These are phyloP conservation scores for Camponotus floridanus DNA, from an alignment of 1,140 invertebrate genomes.

Conservation along the genomic window DNA sequence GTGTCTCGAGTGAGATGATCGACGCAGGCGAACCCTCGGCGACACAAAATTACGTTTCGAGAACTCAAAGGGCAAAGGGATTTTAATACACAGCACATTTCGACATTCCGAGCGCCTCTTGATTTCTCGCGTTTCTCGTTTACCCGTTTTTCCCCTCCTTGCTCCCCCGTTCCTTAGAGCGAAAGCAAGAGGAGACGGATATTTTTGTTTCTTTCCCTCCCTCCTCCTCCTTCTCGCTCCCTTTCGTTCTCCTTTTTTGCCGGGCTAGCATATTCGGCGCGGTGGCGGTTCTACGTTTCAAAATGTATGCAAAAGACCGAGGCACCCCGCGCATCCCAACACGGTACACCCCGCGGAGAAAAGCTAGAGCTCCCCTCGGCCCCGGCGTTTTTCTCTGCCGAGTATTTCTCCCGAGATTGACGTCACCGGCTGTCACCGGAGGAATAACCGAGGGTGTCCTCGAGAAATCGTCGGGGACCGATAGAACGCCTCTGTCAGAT, in stretches of 20 bases:
- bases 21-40: background rate
- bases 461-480: constrained; percentile 22
- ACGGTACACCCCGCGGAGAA: constrained; percentile 80
- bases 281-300: constrained; percentile 81
- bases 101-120: constrained; percentile 65
- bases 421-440: constrained; percentile 21
- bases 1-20: constrained; percentile 14
- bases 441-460: background rate
- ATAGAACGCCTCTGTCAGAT: background rate
- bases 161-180: background rate
- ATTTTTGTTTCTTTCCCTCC: constrained; percentile 77
- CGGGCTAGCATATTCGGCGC: constrained; percentile 80
- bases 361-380: constrained; percentile 59
- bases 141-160: constrained; percentile 65
- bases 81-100: constrained; percentile 69
- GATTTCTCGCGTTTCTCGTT: constrained; percentile 71
- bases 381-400: constrained; percentile 9
- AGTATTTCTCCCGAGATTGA: constrained; percentile 48
- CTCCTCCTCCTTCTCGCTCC: constrained; percentile 15
- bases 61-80: constrained; percentile 46
- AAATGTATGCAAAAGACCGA: constrained; percentile 86
- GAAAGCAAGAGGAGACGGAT: constrained; percentile 62
- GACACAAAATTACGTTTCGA: constrained; percentile 49
- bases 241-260: constrained; percentile 66
- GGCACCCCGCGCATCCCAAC: constrained; percentile 84